These are phyloP conservation scores for Amphipoea lucens DNA, from an alignment of 2,888 invertebrate genomes.

Conservation along the genomic window DNA sequence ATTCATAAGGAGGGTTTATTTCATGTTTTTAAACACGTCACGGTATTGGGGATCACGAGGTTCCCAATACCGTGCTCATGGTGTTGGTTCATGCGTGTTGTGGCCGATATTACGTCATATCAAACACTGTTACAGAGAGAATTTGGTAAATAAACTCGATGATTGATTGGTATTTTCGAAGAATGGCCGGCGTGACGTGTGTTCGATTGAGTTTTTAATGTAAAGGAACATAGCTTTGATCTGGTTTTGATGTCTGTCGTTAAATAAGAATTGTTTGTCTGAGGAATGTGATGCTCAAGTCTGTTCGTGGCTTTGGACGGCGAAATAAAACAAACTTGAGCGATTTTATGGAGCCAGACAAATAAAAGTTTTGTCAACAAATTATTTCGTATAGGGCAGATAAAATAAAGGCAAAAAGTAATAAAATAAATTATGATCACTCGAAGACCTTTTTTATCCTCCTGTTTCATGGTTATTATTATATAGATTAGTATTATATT, in stretches of 20 bases:
- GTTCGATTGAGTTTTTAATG: conserved; percentile 41
- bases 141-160: conserved; percentile 52
- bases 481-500: not conserved
- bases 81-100: conserved; percentile 21
- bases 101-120: conserved; percentile 36
- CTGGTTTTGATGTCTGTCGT: conserved; percentile 32
- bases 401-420: conserved; percentile 4
- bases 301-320: not conserved
- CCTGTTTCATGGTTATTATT: not conserved
- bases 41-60: conserved; percentile 47
- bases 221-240: conserved; percentile 45
- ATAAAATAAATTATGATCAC: not conserved
- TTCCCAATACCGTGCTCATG: conserved; percentile 2
- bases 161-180: conserved; percentile 49
- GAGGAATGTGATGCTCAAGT: conserved; percentile 4
- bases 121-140: conserved; percentile 21
- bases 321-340: conserved; percentile 35
- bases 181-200: conserved; percentile 43
- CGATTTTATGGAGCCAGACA: conserved; percentile 16
- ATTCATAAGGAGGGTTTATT: conserved; percentile 65
- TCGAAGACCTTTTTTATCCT: not conserved
- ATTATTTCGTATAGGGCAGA: not conserved
- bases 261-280: conserved; percentile 36
- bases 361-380: conserved; percentile 13
- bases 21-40: conserved; percentile 64